These are phyloP conservation scores for Dendrophyllia cribrosa DNA, from an alignment of 64 coral and sea anemone genomes.

Conservation along the genomic window DNA sequence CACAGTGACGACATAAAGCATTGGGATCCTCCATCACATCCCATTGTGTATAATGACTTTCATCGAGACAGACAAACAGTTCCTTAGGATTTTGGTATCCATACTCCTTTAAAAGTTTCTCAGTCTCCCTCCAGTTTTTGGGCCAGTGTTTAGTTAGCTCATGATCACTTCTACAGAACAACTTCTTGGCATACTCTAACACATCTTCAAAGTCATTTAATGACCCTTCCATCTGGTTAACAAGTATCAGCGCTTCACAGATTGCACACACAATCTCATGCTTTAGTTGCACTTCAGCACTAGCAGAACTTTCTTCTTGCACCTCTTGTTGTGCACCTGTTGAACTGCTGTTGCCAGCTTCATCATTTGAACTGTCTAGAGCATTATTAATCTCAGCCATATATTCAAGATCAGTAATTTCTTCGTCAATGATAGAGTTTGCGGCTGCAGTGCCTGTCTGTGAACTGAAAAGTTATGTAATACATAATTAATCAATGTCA, in stretches of 20 bases:
- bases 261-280: conserved; percentile 10
- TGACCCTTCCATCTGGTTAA: conserved; percentile 23
- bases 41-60: not conserved
- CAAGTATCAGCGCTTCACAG: not conserved
- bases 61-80: conserved; percentile 1
- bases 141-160: not conserved
- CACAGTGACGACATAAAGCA: not conserved
- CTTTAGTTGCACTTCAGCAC: too few species aligned
- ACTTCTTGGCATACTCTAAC: not conserved
- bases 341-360: too few species aligned
- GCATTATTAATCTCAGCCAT: too few species aligned
- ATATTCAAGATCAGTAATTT: too few species aligned
- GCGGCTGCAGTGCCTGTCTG: too few species aligned
- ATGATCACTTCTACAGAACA: not conserved
- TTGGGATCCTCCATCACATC: not conserved
- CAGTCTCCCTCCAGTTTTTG: conserved; percentile 20
- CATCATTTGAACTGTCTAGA: too few species aligned
- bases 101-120: conserved; percentile 1
- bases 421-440: too few species aligned
- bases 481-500: too few species aligned
- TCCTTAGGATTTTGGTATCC: conserved; percentile 14
- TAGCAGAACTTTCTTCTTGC: too few species aligned
- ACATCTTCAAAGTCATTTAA: conserved; percentile 31
- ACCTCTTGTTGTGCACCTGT: too few species aligned
- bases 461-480: too few species aligned